These are phyloP conservation scores for Sciurus vulgaris DNA, from an alignment of 2,797 vertebrate genomes.

Conservation along the genomic window DNA sequence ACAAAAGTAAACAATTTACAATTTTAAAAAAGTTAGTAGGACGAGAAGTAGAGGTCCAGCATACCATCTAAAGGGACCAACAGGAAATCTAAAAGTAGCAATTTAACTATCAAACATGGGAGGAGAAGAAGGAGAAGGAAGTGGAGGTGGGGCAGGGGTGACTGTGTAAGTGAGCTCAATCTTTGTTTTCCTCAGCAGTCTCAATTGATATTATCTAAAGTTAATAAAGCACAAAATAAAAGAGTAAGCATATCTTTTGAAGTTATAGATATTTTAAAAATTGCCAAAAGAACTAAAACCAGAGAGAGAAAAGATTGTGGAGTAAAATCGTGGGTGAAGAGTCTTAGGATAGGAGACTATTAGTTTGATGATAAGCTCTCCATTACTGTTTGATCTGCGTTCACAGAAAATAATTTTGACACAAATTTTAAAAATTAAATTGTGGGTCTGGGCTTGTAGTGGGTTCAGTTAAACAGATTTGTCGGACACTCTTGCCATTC, in stretches of 20 bases:
- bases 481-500: background rate
- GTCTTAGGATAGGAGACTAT: background rate
- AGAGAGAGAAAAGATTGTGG: background rate
- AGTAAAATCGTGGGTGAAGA: background rate
- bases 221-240: background rate
- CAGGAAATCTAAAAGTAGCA: background rate
- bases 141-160: background rate
- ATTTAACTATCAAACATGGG: background rate
- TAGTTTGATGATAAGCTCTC: background rate
- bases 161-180: background rate
- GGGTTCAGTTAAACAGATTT: background rate
- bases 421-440: background rate
- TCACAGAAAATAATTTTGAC: background rate
- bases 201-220: background rate
- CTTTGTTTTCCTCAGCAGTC: background rate
- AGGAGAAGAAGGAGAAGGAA: background rate
- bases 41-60: background rate
- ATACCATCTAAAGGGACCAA: background rate
- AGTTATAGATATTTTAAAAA: background rate
- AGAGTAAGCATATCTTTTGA: background rate
- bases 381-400: background rate
- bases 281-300: background rate
- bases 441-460: background rate
- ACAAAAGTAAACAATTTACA: conserved; percentile 23
- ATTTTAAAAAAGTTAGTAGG: background rate